These are phyloP conservation scores for Ceraclea dissimilis DNA, from an alignment of 2,888 invertebrate genomes.

Conservation along the genomic window DNA sequence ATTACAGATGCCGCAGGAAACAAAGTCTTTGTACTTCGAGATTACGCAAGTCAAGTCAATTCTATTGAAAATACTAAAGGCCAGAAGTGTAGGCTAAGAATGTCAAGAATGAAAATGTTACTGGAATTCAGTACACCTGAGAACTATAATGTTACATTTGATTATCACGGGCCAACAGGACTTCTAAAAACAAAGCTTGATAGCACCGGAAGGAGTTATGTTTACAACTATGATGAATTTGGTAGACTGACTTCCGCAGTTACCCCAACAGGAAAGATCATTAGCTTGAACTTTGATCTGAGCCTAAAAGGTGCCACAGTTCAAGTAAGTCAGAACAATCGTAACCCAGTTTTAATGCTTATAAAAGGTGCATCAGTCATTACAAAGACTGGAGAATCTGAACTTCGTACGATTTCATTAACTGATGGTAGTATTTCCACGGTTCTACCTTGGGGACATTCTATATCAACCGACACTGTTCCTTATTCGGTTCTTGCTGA, in stretches of 20 bases:
- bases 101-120: constrained; percentile 89
- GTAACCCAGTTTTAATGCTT: constrained; percentile 75
- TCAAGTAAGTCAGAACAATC: constrained; percentile 73
- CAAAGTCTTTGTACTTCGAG: constrained; percentile 74
- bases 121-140: constrained; percentile 87
- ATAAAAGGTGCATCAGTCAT: constrained; percentile 83
- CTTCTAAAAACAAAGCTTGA: constrained; percentile 82
- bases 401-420: constrained; percentile 70
- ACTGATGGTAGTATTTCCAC: constrained; percentile 78
- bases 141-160: constrained; percentile 89
- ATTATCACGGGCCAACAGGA: constrained; percentile 86
- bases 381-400: constrained; percentile 74
- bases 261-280: constrained; percentile 91
- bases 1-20: constrained; percentile 91
- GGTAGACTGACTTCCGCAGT: constrained; percentile 86
- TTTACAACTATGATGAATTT: constrained; percentile 92
- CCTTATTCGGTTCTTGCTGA: constrained; percentile 87
- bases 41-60: constrained; percentile 82
- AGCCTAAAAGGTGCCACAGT: constrained; percentile 86
- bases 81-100: constrained; percentile 80
- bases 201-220: constrained; percentile 82
- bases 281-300: constrained; percentile 80
- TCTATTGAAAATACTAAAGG: constrained; percentile 92
- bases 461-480: constrained; percentile 82
- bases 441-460: constrained; percentile 79